Base-by-base conservation (phyloP, 2,888 invertebrate species). In the Iselma pallidipennis region DNA sequence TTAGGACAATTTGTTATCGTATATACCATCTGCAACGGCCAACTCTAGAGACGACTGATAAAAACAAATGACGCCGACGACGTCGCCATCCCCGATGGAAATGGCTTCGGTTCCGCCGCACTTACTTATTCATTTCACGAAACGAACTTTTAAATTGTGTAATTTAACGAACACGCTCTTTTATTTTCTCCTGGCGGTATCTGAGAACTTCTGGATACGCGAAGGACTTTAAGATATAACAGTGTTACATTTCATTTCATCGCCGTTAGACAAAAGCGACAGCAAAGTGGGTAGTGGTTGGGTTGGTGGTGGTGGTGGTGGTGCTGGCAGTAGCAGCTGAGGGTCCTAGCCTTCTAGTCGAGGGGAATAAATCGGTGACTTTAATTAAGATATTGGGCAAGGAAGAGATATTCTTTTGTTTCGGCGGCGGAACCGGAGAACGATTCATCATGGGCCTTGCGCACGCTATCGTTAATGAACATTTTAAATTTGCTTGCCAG, bases 341-440 rank as follows among this genome's bases (percentile, higher is more conserved):
- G 51, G 48, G 66, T 63, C 56, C 55, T 67, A 66, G 16, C 6
- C 16, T 12, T 66, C 63, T 54, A 61, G 50, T 25, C 67, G 70
- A 68, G 74, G 79, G 77, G 78, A 80, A 81, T 81, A 82, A 82
- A 82, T 82, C 81, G 81, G 81, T 80, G 79, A 82, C 75, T 82
- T 82, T 82, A 82, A 82, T 82, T 82, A 82, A 82, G 82, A 82
- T 82, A 81, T 81, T 81, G 81, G 80, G 75, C 80, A 78, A 76
- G 74, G 66, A 65, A 71, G 71, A 69, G 77, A 78, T 78, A 80
- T 80, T 80, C 81, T 81, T 81, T 81, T 81, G 81, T 81, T 80
- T 81, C 78, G 76, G 71, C 73, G 73, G 70, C 73, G 73, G 70
- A 72, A 77, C 76, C 72, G 71, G 68, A 70, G 73, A 71, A 75